phyloP scores from a whole-genome alignment of 2,888 invertebrate species.

The Ormyrus rosae region DNA sequence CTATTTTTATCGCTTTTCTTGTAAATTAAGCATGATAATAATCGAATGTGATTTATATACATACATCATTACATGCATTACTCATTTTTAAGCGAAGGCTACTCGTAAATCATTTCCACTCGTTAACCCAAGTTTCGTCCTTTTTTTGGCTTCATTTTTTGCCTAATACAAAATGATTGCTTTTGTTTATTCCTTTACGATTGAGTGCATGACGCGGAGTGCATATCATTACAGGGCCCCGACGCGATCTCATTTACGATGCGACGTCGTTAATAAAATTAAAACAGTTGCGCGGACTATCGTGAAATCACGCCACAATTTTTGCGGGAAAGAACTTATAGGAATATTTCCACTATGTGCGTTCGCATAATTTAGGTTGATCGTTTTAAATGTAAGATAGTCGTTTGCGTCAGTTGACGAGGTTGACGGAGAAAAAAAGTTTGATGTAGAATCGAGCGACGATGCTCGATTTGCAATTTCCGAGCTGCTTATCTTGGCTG shows the following conservation, averaged over 20 bases:
- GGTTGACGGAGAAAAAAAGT: slow-evolving; percentile 14
- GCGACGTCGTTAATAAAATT: too few species aligned
- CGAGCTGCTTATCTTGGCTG: slow-evolving; percentile 13
- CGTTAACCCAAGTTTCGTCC: slow-evolving; percentile 10
- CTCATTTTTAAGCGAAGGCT: slow-evolving; percentile 31
- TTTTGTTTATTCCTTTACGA: background rate
- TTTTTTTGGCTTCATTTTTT: background rate
- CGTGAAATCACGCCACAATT: too few species aligned
- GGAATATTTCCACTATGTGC: slow-evolving; percentile 9
- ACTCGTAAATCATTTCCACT: slow-evolving; percentile 19
- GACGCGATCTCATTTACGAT: background rate
- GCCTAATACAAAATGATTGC: background rate
- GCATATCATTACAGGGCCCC: background rate
- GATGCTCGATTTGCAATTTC: slow-evolving; percentile 28
- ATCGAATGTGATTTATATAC: background rate
- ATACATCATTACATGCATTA: slow-evolving; percentile 18
- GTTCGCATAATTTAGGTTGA: background rate
- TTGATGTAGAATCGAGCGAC: slow-evolving; percentile 13
- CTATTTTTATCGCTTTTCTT: background rate
- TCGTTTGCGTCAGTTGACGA: slow-evolving; percentile 33
- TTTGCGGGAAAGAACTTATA: too few species aligned
- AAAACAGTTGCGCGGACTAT: too few species aligned
- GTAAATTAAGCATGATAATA: background rate
- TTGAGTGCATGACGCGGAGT: background rate
- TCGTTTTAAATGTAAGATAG: background rate